Base-by-base conservation (phyloP, 2,797 vertebrate species). In the Eurystomus glaucurus region DNA sequence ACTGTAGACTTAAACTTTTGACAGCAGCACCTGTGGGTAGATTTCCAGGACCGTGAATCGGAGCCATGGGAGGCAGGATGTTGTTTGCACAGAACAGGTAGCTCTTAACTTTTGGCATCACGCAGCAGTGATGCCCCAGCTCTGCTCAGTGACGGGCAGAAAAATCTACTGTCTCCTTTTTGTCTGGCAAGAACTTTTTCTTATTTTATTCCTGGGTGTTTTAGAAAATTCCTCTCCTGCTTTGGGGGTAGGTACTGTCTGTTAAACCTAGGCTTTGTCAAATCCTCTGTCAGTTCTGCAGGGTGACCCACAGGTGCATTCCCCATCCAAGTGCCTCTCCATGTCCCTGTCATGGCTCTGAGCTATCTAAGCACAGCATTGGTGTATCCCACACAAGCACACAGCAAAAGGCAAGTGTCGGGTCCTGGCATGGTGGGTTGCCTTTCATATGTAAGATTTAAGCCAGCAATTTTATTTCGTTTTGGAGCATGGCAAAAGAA, bases 261-360 rank as follows among this genome's bases (percentile, higher is more conserved):
- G 45, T 57, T 77, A 82, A 84, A 33, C 19, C 5, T 31, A 39
- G 51, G 18, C 28, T 68, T 75, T 57, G 8, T 52, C 54, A 83
- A 50, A 70, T 51, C 21, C 20, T 54, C 18, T 43, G 23, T 46
- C 14, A 6, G 25, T 61, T 13, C 43, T 83, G 31, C 8, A 18
- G 52, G 35, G 16, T 29, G 43, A 87, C 6, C 46, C 1, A 1
- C 37, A 85, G 20, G 20, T 1, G 1, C 22, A 22, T n/a, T 69
- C 20, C 22, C 45, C 4, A 0, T 76, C 23, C 1, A 2, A 8
- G 48, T 55, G 20, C 26, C 61, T 33, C 12, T 57, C 19, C 4
- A 3, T 0, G 0, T 26, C n/a, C n/a, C 33, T 0, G 1, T 39
- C 10, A 7, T 7, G 55, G 41, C 62, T 88, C 57, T 57, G 54